Evolutionary conservation across 2,113 vertebrate species (phyloP).

Genomic region (Mustela lutreola): DNA sequence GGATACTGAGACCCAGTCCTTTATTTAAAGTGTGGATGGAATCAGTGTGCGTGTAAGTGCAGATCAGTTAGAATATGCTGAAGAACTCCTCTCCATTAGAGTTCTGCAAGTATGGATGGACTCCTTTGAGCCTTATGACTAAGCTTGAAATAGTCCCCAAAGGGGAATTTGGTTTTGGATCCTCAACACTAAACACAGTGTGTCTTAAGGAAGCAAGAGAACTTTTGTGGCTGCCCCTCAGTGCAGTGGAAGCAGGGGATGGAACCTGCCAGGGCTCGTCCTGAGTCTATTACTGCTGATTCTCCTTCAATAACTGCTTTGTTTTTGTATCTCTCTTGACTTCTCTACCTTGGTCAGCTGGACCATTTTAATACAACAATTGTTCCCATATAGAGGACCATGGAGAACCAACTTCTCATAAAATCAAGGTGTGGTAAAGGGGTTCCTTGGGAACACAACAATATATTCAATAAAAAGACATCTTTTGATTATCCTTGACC

Average conservation of each 20-base stretch:
- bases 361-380: neutral
- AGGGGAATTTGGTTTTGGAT: neutral
- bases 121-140: neutral
- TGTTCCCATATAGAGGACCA: neutral
- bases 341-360: neutral
- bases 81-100: neutral
- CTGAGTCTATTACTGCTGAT: neutral
- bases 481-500: neutral
- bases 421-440: neutral
- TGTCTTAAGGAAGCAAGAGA: neutral
- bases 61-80: neutral
- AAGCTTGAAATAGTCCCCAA: neutral
- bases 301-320: neutral
- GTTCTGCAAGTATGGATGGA: neutral
- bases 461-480: neutral
- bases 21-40: neutral
- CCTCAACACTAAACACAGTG: neutral
- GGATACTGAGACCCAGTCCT: neutral
- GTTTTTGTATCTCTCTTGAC: neutral
- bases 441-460: neutral
- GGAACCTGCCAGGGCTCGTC: fast-evolving
- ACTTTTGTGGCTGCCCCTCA: neutral
- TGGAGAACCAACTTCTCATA: neutral
- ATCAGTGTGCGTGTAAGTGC: neutral
- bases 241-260: too few species aligned